These are phyloP conservation scores for Oryzias dopingdopingensis DNA, from an alignment of 2,797 vertebrate species.

Conservation along the genomic window DNA sequence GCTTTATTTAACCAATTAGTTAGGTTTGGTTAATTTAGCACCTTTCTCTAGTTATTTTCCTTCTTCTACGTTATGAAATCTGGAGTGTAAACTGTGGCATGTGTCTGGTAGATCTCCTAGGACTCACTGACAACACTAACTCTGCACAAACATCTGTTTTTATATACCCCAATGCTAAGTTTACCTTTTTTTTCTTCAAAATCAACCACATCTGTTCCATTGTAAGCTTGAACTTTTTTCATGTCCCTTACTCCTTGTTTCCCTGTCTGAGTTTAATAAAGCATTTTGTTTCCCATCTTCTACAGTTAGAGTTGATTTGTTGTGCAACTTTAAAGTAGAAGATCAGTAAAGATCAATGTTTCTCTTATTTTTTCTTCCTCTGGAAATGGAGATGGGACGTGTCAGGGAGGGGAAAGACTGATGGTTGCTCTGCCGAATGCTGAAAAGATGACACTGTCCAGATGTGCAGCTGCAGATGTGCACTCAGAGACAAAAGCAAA, in stretches of 20 bases:
- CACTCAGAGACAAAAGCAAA: conserved; percentile 51
- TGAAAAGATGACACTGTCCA: conserved; percentile 73
- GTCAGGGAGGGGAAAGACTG: conserved; percentile 59
- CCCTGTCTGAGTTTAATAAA: conserved; percentile 65
- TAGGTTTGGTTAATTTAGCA: no score
- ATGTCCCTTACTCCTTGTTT: conserved; percentile 40
- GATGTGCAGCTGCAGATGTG: conserved; percentile 79
- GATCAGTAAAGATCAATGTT: conserved; percentile 54
- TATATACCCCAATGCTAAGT: neutral
- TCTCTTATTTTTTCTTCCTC: conserved; percentile 27
- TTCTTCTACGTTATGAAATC: no score
- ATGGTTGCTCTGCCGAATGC: conserved; percentile 56
- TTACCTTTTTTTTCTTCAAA: conserved; percentile 8
- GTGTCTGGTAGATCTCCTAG: no score
- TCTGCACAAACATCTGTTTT: neutral
- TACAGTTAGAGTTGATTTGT: conserved; percentile 68
- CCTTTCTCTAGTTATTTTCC: no score
- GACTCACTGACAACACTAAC: neutral
- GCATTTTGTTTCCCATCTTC: conserved; percentile 61
- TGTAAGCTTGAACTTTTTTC: conserved; percentile 49
- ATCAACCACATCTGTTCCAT: conserved; percentile 55
- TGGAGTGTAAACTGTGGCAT: no score
- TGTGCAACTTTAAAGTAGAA: conserved; percentile 61
- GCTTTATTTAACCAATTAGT: no score
- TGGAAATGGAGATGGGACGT: conserved; percentile 54